Conservation (phyloP, 2,888 invertebrate genomes). For the Scelioninae gen. 2 region DNA sequence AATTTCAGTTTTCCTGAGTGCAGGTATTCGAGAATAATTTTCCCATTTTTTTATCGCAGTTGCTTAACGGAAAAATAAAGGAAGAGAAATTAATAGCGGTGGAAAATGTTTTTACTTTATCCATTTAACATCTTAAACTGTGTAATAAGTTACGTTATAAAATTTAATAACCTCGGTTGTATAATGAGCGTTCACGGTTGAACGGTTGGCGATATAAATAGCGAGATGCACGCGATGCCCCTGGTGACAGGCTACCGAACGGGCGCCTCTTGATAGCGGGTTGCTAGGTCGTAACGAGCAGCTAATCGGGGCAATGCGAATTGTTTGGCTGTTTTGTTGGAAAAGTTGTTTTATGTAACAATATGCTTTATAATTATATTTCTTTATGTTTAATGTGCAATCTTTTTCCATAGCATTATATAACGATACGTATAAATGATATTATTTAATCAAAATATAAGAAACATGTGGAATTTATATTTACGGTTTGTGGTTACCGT, state of each 20-base stretch:
- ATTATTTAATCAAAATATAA: too few species aligned
- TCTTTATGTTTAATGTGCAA: too few species aligned
- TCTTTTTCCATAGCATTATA: too few species aligned
- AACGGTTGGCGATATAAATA: background rate
- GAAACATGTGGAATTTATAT: too few species aligned
- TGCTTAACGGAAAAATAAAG: background rate
- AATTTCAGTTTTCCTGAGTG: too few species aligned
- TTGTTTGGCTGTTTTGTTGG: too few species aligned
- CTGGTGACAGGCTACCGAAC: conserved; percentile 12
- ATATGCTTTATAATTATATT: too few species aligned
- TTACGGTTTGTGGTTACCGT: too few species aligned
- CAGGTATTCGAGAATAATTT: too few species aligned
- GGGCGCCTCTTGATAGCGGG: conserved; percentile 6
- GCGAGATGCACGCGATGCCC: conserved; percentile 13
- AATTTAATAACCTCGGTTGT: conserved; percentile 23
- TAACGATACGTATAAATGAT: too few species aligned
- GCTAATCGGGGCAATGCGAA: too few species aligned
- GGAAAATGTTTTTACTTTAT: conserved; percentile 14
- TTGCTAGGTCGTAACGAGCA: conserved; percentile 2
- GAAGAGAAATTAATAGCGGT: conserved; percentile 1
- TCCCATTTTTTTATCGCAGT: background rate
- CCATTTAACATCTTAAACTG: conserved; percentile 30
- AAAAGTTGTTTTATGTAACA: too few species aligned
- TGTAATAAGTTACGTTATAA: conserved; percentile 30
- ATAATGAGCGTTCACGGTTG: conserved; percentile 12